These are phyloP conservation scores for Andrena marginata DNA, from an alignment of 2,888 invertebrate genomes.

Conservation along the genomic window DNA sequence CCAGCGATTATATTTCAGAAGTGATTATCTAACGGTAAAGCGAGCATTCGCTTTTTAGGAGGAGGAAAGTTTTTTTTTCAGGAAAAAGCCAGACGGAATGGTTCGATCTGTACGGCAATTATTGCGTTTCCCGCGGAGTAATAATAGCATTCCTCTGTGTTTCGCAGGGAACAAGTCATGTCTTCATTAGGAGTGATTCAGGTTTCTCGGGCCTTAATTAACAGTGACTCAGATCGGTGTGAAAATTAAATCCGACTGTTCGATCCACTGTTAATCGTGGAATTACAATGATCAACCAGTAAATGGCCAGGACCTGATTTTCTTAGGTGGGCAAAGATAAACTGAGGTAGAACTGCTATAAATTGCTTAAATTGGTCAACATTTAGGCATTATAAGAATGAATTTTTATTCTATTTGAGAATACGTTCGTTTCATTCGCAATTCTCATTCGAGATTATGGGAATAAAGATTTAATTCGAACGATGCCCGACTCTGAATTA, in stretches of 20 bases:
- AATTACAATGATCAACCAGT: background rate
- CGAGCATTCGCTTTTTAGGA: background rate
- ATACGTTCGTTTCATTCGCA: no score
- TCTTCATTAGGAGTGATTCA: background rate
- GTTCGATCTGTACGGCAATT: background rate
- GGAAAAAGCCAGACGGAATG: background rate
- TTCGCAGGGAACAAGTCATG: background rate
- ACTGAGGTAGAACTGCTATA: background rate
- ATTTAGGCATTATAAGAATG: background rate
- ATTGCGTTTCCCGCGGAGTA: background rate
- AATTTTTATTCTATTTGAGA: background rate
- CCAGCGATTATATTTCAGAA: background rate
- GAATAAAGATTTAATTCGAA: no score
- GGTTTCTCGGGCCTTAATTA: conserved; percentile 4
- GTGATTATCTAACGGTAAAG: background rate
- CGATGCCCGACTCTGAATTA: no score
- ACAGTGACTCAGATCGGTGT: background rate
- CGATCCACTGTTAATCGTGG: background rate
- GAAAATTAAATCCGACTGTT: background rate
- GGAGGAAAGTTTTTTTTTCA: background rate
- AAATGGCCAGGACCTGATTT: background rate
- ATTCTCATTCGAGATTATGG: no score
- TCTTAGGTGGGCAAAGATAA: background rate
- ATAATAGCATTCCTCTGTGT: conserved; percentile 1
- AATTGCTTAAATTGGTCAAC: background rate